Percentiles rank a stretch among this genome's conserved stretches.
Conservation (phyloP, 2,113 vertebrate species). For the Tupaia tana region DNA sequence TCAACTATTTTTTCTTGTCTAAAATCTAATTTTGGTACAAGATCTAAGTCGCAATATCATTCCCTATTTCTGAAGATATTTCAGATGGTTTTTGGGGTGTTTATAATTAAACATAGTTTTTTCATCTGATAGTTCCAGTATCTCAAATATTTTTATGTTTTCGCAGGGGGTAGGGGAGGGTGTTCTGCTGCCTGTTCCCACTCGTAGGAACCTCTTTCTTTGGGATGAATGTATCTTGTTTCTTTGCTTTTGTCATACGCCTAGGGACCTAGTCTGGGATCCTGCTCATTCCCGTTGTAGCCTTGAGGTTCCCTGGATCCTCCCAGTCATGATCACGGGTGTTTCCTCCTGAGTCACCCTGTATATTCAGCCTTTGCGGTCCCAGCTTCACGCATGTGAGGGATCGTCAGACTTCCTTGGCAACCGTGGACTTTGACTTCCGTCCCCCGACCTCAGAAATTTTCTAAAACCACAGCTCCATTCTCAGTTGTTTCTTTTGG, state of each 20-base stretch:
- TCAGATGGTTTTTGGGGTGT: background rate
- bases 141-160: background rate
- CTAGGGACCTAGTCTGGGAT: background rate
- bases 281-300: background rate
- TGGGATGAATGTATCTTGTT: background rate
- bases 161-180: background rate
- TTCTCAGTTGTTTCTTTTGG: background rate
- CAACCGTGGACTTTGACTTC: background rate
- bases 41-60: background rate
- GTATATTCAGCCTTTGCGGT: background rate
- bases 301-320: background rate
- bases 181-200: background rate
- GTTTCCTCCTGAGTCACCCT: background rate
- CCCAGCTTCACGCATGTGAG: background rate
- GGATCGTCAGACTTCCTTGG: background rate
- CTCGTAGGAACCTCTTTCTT: background rate
- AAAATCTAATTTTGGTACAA: background rate
- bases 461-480: background rate
- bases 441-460: background rate
- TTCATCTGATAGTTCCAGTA: too few relatives aligned
- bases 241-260: background rate
- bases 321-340: background rate
- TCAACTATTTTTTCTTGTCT: background rate
- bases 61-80: background rate
- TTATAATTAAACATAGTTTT: background rate